Percentiles rank a stretch among this genome's conserved stretches.
phyloP scores from a whole-genome alignment of 2,797 vertebrate genomes.

The Pogonophryne albipinna region DNA sequence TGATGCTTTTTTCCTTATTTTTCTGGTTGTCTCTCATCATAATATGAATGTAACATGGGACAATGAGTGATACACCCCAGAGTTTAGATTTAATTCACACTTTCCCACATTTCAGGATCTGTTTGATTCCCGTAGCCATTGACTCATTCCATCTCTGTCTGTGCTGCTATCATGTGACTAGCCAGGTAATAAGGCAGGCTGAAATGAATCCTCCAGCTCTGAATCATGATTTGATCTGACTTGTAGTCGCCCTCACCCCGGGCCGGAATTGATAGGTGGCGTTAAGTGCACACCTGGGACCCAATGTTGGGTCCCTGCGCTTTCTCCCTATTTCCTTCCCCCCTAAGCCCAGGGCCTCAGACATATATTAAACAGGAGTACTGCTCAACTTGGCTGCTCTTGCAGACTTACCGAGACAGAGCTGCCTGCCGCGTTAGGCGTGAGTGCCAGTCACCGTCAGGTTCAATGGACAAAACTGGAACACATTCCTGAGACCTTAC shows the following conservation, averaged over 20 bases:
- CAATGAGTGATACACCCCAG: conserved; percentile 45
- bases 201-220: conserved; percentile 68
- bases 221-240: conserved; percentile 75
- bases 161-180: conserved; percentile 58
- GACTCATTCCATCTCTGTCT: conserved; percentile 68
- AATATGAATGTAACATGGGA: conserved; percentile 53
- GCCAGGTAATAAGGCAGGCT: conserved; percentile 62
- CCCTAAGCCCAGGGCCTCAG: conserved; percentile 44
- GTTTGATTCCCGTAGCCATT: conserved; percentile 53
- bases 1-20: conserved; percentile 24
- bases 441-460: conserved; percentile 71
- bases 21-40: conserved; percentile 27
- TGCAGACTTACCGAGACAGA: conserved; percentile 56
- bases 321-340: conserved; percentile 51
- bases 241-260: conserved; percentile 62
- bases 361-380: conserved; percentile 48
- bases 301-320: conserved; percentile 25
- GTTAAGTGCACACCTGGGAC: conserved; percentile 77
- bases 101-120: conserved; percentile 60
- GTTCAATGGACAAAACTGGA: conserved; percentile 66
- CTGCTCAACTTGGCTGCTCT: conserved; percentile 50
- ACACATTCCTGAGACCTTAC: conserved; percentile 74
- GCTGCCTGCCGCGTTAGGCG: no score
- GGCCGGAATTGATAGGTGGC: conserved; percentile 68
- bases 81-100: conserved; percentile 58